Evolutionary conservation across 2,113 vertebrate genomes (phyloP), one percentile per base, ranked within the genome.

Genomic region (Tyrannus savana): DNA sequence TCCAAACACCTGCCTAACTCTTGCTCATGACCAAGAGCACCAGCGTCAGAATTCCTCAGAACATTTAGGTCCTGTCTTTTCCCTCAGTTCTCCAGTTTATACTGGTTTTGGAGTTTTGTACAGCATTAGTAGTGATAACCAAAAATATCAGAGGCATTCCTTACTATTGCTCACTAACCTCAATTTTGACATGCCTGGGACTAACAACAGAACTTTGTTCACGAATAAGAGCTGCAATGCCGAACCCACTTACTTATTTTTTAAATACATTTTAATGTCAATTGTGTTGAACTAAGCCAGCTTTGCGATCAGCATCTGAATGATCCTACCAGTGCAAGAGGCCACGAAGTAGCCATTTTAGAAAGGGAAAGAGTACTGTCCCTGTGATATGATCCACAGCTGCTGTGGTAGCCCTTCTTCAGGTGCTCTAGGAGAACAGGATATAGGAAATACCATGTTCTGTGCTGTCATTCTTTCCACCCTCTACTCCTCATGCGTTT

Each of bases 281-380:
- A 23, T 6, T 24, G 18, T 15, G 25, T 31, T 89, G 35, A 72
- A n/a, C 37, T 41, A 73, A 80, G 37, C 6, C 74, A 93, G 19
- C 80, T 90, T 66, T 55, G 56, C 12, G 33, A 68, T 19, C 73
- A 44, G 55, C 0, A 0, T 31, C 41, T 2, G 0, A 72, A 49
- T 4, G 19, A 33, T 31, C 21, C 41, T 44, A 3, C 16, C 19
- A 18, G 46, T 10, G 39, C 69, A 78, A 63, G 42, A 89, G 74
- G 93, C 76, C 35, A 2, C 60, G 78, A 33, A 83, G 33, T 25
- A 59, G 47, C 58, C 22, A 14, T 19, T 58, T 52, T 46, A 60
- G 30, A 19, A 37, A 50, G 25, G 67, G 42, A 72, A 55, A 21
- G 25, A 44, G 33, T 18, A 2, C 24, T 31, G 39, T 27, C 74